Base-by-base conservation (phyloP, 2,113 vertebrate species). In the Hymenochirus boettgeri region DNA sequence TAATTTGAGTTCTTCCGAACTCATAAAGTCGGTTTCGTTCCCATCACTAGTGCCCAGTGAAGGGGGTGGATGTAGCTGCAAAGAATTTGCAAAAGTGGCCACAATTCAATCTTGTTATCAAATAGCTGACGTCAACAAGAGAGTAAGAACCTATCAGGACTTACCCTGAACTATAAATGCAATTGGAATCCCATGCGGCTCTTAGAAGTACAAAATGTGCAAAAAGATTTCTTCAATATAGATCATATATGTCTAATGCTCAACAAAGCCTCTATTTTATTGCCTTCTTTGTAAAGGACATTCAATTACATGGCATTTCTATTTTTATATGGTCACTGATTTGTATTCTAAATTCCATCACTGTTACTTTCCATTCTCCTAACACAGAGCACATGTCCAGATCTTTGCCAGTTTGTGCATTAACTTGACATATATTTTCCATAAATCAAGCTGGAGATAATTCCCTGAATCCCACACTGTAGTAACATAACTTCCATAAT, bases 401-500 rank as follows among this genome's bases (percentile, higher is more conserved):
- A 58, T 12, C 1, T 12, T n/a, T 51, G 64, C 55, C 55, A 66
- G 18, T 31, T 47, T 56, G 25, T 52, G 46, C 57, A 66, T 58
- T 58, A 66, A 50, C 46, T 50, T 51, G 50, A 42, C 55, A 50
- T 65, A 57, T 6, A 48, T 21, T 48, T 48, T 22, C 64, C 51
- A 27, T 7, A 4, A 65, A 57, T 50, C 31, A 54, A 35, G 50
- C 57, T 37, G 24, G 17, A 57, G 63, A 65, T 57, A 57, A 65
- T 65, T 46, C 42, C 26, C 45, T 25, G 18, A 65, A 39, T 50
- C 15, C 31, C 27, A 27, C 21, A 39, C 24, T 48, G 29, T 17
- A 31, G 46, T 66, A 55, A 58, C 29, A 42, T 66, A 50, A 59
- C 55, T 58, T 58, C 27, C 42, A 56, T 56, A 33, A 58, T 45